A percentile compares a stretch with the other conserved stretches of the same genome.
phyloP scores from a whole-genome alignment of 1,140 invertebrate genomes.

The Temnothorax nylanderi region DNA sequence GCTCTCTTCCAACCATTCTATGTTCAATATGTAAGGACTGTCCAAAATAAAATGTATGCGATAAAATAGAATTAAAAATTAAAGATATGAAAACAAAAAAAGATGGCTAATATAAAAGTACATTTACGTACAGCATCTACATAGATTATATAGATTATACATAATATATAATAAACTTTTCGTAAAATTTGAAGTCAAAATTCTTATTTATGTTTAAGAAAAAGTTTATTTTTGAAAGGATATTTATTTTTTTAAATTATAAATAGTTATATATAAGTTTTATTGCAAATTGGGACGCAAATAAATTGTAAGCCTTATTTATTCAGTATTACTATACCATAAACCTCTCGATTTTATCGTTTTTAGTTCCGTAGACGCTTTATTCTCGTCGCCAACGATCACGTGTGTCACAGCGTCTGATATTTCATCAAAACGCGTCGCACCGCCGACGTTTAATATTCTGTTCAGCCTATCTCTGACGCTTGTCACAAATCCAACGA shows the following conservation, averaged over 20 bases:
- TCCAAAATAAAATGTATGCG: slow-evolving; percentile 66
- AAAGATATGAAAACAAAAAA: background rate
- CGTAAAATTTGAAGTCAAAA: background rate
- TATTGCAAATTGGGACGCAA: background rate
- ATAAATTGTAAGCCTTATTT: slow-evolving; percentile 8
- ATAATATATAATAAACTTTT: background rate
- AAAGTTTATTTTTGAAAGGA: background rate
- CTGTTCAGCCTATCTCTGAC: slow-evolving; percentile 91
- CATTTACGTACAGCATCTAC: background rate
- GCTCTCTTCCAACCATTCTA: slow-evolving; percentile 92
- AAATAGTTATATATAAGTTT: background rate
- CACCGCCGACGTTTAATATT: slow-evolving; percentile 93
- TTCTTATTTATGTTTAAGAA: background rate
- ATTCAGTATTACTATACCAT: slow-evolving; percentile 72
- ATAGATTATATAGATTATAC: background rate
- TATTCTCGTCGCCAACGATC: slow-evolving; percentile 88
- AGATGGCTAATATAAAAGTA: background rate
- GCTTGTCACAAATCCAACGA: slow-evolving; percentile 88
- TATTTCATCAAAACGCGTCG: slow-evolving; percentile 91
- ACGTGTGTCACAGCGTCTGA: slow-evolving; percentile 93
- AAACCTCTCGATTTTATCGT: slow-evolving; percentile 80
- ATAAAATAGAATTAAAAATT: slow-evolving; percentile 34
- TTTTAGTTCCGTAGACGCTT: slow-evolving; percentile 84
- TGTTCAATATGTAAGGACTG: slow-evolving; percentile 89
- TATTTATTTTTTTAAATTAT: background rate